phyloP scores from a whole-genome alignment of 2,888 invertebrate genomes.

The Ophonus ardosiacus region DNA sequence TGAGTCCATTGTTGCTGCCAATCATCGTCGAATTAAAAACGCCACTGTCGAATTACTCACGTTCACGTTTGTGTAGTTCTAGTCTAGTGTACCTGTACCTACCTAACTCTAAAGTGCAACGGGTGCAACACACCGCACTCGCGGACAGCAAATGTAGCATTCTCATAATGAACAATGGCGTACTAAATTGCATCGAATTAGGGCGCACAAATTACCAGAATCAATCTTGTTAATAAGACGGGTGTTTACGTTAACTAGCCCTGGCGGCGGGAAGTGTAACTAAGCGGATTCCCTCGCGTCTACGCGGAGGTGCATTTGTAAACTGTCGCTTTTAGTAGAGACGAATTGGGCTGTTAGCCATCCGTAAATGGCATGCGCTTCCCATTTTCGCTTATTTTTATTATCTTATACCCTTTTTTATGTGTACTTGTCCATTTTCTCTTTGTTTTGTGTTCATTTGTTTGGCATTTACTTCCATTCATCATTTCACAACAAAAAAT shows the following conservation, averaged over 20 bases:
- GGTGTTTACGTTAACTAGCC: slow-evolving; percentile 71
- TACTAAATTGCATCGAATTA: slow-evolving; percentile 70
- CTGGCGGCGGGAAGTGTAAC: slow-evolving; percentile 73
- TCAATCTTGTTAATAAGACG: slow-evolving; percentile 74
- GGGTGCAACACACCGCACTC: not conserved
- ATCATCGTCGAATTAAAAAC: slow-evolving; percentile 54
- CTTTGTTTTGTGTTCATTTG: no score
- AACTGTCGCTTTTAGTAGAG: slow-evolving; percentile 73
- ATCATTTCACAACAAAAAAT: no score
- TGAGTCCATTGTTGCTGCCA: slow-evolving; percentile 46
- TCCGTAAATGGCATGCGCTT: slow-evolving; percentile 45
- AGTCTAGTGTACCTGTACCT: not conserved
- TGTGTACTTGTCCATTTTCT: not conserved
- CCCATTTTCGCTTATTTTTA: slow-evolving; percentile 44
- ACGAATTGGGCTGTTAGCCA: slow-evolving; percentile 71
- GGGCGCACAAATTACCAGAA: slow-evolving; percentile 70
- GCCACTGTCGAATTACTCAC: not conserved
- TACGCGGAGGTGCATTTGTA: slow-evolving; percentile 72
- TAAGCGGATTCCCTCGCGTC: slow-evolving; percentile 72
- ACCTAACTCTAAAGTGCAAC: no score
- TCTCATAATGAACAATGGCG: slow-evolving; percentile 69
- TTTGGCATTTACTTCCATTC: no score
- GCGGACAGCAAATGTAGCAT: slow-evolving; percentile 49
- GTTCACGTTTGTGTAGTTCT: slow-evolving; percentile 7
- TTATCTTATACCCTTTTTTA: slow-evolving; percentile 7